Conservation (phyloP, 2,797 vertebrate species). For the Somateria mollissima region DNA sequence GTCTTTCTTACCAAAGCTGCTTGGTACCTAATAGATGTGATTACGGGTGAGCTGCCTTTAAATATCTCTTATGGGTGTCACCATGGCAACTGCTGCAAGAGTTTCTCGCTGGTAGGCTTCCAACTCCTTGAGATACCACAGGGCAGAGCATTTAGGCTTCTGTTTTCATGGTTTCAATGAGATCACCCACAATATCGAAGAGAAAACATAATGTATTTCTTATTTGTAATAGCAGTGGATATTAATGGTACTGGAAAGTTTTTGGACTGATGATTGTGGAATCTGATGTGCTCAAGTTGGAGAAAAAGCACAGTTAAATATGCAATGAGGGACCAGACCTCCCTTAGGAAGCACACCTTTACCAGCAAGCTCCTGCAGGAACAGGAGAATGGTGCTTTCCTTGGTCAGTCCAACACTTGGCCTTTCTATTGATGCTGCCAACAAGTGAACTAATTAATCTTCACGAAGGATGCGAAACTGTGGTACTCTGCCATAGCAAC, state of each 20-base stretch:
- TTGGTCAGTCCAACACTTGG: not conserved
- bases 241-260: not conserved
- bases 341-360: not conserved
- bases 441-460: not conserved
- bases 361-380: not conserved
- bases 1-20: not conserved
- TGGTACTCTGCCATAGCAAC: not conserved
- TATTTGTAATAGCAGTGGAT: not conserved
- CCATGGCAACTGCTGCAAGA: conserved; percentile 69
- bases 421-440: not conserved
- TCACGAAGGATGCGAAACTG: not conserved
- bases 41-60: conserved; percentile 61
- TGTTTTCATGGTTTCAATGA: conserved; percentile 3
- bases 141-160: conserved; percentile 26
- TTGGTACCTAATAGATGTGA: conserved; percentile 40
- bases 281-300: not conserved
- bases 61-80: conserved; percentile 56
- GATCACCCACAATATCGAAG: not conserved
- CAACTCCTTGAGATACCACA: conserved; percentile 23
- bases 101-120: conserved; percentile 15
- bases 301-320: not conserved
- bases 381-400: not conserved
- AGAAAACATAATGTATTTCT: not conserved
- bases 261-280: not conserved
- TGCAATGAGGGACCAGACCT: not conserved